Conservation (phyloP, 1,140 invertebrate species). For the Cyphomyrmex costatus region DNA sequence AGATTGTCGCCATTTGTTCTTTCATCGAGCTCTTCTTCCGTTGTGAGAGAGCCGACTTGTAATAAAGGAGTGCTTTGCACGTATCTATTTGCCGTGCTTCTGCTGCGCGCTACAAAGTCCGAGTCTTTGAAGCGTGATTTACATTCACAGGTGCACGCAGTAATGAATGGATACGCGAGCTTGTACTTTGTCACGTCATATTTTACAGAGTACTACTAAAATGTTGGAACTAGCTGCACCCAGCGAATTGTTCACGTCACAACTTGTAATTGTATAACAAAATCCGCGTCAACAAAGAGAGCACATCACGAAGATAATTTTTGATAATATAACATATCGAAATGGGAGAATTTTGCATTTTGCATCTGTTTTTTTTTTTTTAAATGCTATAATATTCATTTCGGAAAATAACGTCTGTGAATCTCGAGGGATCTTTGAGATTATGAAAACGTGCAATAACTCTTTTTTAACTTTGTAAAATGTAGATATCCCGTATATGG, state of each 20-base stretch:
- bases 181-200: conserved; percentile 12
- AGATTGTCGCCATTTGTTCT: conserved; percentile 42
- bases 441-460: background rate
- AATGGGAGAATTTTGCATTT: background rate
- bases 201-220: conserved; percentile 5
- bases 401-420: background rate
- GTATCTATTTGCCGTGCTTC: conserved; percentile 13
- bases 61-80: conserved; percentile 30
- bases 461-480: background rate
- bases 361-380: too few species aligned
- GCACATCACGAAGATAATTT: background rate
- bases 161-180: background rate
- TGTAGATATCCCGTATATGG: background rate
- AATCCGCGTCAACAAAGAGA: background rate
- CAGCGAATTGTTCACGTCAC: background rate
- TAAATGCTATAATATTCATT: too few species aligned
- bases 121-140: conserved; percentile 11
- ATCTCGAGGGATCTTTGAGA: background rate
- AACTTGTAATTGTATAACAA: background rate
- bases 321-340: background rate
- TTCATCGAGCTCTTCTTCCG: conserved; percentile 36
- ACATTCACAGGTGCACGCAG: conserved; percentile 1
- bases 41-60: conserved; percentile 28
- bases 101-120: conserved; percentile 18
- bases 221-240: background rate